These are phyloP conservation scores for Agrochola lychnidis DNA, from an alignment of 2,888 invertebrate genomes.

Conservation along the genomic window DNA sequence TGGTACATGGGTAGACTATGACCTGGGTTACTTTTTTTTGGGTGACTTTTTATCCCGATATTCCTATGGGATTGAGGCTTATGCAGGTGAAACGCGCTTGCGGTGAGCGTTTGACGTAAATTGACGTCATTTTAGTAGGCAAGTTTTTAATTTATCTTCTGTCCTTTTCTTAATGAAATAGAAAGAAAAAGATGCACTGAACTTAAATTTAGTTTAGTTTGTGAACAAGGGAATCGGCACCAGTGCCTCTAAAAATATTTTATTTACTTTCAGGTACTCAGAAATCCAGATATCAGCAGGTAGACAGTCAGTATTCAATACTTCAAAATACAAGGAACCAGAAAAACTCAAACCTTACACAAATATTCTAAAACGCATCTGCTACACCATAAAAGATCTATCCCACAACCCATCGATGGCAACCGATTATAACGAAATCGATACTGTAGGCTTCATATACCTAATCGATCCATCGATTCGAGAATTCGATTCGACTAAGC, in stretches of 20 bases:
- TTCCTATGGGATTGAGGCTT: too few species aligned
- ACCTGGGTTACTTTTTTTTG: too few species aligned
- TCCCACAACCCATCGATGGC: constrained; percentile 70
- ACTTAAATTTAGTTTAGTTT: too few species aligned
- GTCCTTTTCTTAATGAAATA: too few species aligned
- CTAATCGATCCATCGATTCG: constrained; percentile 87
- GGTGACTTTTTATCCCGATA: too few species aligned
- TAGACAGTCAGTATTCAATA: constrained; percentile 86
- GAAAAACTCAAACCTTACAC: constrained; percentile 66
- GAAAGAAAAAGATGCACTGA: too few species aligned
- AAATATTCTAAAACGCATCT: constrained; percentile 78
- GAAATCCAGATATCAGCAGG: constrained; percentile 91
- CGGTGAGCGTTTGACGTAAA: too few species aligned
- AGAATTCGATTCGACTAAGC: constrained; percentile 80
- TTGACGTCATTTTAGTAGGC: too few species aligned
- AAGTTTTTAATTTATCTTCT: too few species aligned
- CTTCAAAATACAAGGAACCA: constrained; percentile 72
- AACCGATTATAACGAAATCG: constrained; percentile 92
- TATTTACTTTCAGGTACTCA: constrained; percentile 80
- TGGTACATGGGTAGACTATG: too few species aligned
- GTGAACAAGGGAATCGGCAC: too few species aligned
- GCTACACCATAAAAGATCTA: constrained; percentile 87
- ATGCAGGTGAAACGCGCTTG: too few species aligned
- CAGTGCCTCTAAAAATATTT: not conserved
- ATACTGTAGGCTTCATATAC: constrained; percentile 93